phyloP scores from a whole-genome alignment of 1,140 invertebrate genomes.

The Trialeurodes vaporariorum region DNA sequence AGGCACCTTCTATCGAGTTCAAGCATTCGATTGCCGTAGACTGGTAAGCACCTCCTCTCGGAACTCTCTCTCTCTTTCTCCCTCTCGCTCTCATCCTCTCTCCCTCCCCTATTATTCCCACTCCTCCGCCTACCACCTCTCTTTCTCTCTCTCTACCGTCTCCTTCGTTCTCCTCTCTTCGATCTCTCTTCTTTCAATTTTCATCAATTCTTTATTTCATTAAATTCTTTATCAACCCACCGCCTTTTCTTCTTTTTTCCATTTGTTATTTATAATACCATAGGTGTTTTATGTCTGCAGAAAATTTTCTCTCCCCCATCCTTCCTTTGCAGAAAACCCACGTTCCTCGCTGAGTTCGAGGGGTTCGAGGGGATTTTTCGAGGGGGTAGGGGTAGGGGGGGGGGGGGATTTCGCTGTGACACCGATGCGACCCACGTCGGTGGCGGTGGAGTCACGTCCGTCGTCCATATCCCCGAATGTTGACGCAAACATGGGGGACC shows the following conservation, averaged over 20 bases:
- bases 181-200: constrained; percentile 1
- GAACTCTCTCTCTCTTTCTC: background rate
- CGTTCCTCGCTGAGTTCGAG: no score
- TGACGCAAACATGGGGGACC: background rate
- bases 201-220: constrained; percentile 1
- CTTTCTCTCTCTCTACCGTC: background rate
- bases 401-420: background rate
- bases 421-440: background rate
- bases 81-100: no score
- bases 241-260: background rate
- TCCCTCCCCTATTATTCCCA: background rate
- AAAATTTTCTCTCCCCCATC: background rate
- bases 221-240: background rate
- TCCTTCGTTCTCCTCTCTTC: background rate
- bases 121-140: background rate
- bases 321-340: no score
- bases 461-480: background rate
- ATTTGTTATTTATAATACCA: background rate
- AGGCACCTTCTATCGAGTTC: background rate
- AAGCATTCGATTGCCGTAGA: background rate
- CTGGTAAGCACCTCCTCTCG: background rate
- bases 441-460: background rate
- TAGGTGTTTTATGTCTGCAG: background rate
- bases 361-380: no score
- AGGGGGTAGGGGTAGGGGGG: background rate